Percentiles rank a stretch among this genome's conserved stretches.
phyloP scores from a whole-genome alignment of 2,113 vertebrate species.

The Phylloscopus trochiloides region DNA sequence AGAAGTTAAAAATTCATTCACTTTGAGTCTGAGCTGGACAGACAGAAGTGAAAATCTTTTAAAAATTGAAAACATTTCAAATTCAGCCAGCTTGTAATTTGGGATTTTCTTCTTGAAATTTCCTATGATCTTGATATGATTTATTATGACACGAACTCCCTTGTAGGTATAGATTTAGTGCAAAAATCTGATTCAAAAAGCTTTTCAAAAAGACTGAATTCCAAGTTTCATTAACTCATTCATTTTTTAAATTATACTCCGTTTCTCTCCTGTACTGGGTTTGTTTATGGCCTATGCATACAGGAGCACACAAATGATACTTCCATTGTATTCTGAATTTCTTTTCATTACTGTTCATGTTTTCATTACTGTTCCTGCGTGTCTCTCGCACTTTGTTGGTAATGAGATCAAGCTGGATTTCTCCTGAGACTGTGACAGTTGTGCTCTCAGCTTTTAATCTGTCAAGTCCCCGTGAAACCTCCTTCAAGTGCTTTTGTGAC shows the following conservation, averaged over 20 bases:
- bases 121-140: background rate
- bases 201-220: background rate
- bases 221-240: background rate
- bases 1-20: background rate
- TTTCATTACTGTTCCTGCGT: background rate
- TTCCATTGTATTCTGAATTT: background rate
- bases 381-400: background rate
- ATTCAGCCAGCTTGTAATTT: background rate
- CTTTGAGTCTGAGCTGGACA: background rate
- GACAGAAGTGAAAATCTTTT: background rate
- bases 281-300: background rate
- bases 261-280: background rate
- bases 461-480: background rate
- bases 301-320: background rate
- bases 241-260: background rate
- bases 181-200: background rate
- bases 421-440: background rate
- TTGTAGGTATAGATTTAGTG: background rate
- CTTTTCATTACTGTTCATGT: background rate
- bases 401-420: slow-evolving; percentile 40
- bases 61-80: slow-evolving; percentile 4
- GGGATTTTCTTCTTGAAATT: background rate
- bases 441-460: background rate
- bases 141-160: background rate
- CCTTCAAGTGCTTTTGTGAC: background rate